These are phyloP conservation scores for Macquaria ambigua DNA, from an alignment of 2,113 vertebrate species.

Conservation along the genomic window DNA sequence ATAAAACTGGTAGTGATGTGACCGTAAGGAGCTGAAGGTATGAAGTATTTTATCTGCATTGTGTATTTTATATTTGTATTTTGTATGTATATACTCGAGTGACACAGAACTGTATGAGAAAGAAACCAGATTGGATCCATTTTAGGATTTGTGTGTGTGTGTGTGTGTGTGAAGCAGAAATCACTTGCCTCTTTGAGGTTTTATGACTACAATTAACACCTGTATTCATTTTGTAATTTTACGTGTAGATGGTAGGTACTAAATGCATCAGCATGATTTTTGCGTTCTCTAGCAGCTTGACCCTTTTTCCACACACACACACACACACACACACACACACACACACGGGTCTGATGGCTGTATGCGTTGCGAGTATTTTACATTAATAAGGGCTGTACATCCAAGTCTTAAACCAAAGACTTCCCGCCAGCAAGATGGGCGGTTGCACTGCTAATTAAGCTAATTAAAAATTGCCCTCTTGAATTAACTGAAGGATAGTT, in stretches of 20 bases:
- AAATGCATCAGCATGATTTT: too few relatives aligned
- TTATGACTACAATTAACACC: too few relatives aligned
- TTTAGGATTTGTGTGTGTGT: too few relatives aligned
- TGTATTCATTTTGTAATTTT: too few relatives aligned
- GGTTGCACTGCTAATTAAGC: constrained; percentile 32
- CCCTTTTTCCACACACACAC: too few relatives aligned
- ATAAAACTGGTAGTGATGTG: background rate
- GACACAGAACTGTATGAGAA: too few relatives aligned
- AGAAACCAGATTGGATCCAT: background rate
- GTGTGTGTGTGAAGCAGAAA: too few relatives aligned
- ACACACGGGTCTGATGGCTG: background rate
- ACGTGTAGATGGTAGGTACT: too few relatives aligned
- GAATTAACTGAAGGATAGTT: constrained; percentile 20
- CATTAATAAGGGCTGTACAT: background rate
- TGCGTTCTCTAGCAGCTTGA: too few relatives aligned
- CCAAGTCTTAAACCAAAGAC: background rate
- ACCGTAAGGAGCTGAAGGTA: background rate
- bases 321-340: background rate
- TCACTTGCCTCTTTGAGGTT: too few relatives aligned
- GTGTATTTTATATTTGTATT: background rate
- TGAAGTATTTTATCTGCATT: background rate
- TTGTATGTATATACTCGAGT: background rate
- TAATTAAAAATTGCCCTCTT: constrained; percentile 46
- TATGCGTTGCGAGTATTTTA: background rate
- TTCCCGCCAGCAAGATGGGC: constrained; percentile 9